phyloP scores from a whole-genome alignment of 2,888 invertebrate genomes.

The Pseudococcus longispinus region DNA sequence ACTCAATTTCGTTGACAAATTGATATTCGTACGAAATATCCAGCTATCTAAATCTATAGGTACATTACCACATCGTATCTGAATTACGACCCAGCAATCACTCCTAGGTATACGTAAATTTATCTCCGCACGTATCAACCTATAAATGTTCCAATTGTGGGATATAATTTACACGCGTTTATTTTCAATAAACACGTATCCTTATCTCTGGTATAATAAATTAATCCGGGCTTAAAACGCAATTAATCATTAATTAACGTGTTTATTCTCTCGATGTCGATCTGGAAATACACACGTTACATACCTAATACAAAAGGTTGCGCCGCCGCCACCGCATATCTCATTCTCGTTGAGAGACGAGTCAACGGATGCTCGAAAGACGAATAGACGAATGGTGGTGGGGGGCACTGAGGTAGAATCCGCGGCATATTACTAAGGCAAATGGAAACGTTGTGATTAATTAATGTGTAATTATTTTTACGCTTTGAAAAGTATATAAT shows the following conservation, averaged over 20 bases:
- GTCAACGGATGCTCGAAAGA: neutral
- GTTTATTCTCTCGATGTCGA: neutral
- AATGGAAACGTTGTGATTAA: neutral
- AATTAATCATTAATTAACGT: slow-evolving; percentile 44
- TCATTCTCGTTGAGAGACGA: neutral
- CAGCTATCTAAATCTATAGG: no score
- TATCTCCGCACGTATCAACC: neutral
- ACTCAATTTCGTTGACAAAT: no score
- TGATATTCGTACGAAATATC: no score
- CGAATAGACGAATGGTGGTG: neutral
- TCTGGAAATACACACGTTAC: neutral
- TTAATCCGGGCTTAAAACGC: slow-evolving; percentile 39
- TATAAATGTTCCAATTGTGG: slow-evolving; percentile 45
- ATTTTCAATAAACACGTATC: slow-evolving; percentile 42
- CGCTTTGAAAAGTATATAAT: neutral
- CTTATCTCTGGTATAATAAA: slow-evolving; percentile 37
- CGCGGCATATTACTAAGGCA: neutral
- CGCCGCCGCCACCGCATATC: neutral
- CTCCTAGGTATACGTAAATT: neutral
- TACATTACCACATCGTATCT: neutral
- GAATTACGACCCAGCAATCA: neutral
- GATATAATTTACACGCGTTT: slow-evolving; percentile 36
- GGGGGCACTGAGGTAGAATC: neutral
- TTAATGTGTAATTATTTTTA: slow-evolving; percentile 36
- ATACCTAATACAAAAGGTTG: neutral